A percentile compares a stretch with the other conserved stretches of the same genome.
Evolutionary conservation across 2,888 invertebrate species (phyloP).

Genomic region (Noctua pronuba): DNA sequence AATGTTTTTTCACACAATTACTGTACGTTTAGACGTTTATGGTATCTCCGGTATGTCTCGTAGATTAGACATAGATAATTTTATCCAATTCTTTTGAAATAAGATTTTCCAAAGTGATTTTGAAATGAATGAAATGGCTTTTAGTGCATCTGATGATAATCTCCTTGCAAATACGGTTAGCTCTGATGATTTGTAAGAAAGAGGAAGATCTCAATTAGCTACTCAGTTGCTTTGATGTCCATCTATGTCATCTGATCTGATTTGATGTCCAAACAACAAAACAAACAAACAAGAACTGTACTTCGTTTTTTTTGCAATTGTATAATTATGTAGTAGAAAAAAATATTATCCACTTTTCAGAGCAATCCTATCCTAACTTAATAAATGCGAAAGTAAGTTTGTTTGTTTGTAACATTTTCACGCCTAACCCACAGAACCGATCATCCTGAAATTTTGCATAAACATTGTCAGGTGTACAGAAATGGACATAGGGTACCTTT

Average conservation of each 20-base stretch:
- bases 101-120: constrained; percentile 45
- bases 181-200: neutral
- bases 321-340: too few relatives aligned
- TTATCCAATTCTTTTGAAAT: constrained; percentile 40
- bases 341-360: neutral
- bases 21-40: constrained; percentile 35
- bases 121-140: constrained; percentile 25
- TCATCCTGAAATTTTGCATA: too few relatives aligned
- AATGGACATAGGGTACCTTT: too few relatives aligned
- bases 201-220: constrained; percentile 1
- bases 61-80: constrained; percentile 49
- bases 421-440: too few relatives aligned
- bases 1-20: constrained; percentile 62
- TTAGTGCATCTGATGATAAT: constrained; percentile 2
- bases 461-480: too few relatives aligned
- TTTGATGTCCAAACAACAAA: too few relatives aligned
- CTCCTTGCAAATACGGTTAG: constrained; percentile 1
- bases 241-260: neutral
- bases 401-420: too few relatives aligned
- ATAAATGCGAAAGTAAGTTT: too few relatives aligned
- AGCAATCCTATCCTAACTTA: too few relatives aligned
- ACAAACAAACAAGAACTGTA: too few relatives aligned
- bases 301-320: too few relatives aligned
- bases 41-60: constrained; percentile 48
- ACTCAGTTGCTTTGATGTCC: too few relatives aligned